Percentiles rank a stretch among this genome's conserved stretches.
These are phyloP conservation scores for Cervus canadensis DNA, from an alignment of 2,113 vertebrate species.

Conservation along the genomic window DNA sequence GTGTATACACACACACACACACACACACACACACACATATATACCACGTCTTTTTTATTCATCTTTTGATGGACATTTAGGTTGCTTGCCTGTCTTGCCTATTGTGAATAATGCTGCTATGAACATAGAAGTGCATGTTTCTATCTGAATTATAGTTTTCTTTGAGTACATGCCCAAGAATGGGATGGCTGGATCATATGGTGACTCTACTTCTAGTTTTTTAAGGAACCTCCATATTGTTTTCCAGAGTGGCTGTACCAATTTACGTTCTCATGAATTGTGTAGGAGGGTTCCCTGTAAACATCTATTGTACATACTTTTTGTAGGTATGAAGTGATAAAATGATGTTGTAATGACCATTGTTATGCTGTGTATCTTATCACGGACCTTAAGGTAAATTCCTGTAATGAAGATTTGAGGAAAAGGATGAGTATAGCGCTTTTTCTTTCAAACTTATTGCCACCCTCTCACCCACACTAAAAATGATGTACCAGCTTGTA, in stretches of 20 bases:
- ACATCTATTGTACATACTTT: background rate
- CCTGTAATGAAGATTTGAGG: background rate
- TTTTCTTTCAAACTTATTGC: background rate
- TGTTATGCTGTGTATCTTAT: background rate
- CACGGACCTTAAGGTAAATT: background rate
- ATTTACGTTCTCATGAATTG: background rate
- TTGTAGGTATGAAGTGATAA: background rate
- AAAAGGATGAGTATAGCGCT: background rate
- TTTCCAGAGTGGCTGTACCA: background rate
- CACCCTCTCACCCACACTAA: background rate
- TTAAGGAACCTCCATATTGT: background rate
- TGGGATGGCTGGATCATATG: background rate
- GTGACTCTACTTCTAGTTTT: background rate
- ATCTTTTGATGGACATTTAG: background rate
- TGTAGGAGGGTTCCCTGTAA: background rate
- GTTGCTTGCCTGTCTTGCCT: background rate
- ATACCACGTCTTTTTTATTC: background rate
- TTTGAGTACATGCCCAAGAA: background rate
- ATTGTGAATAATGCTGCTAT: background rate
- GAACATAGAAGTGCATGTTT: background rate
- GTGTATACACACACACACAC: background rate
- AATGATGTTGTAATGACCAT: background rate
- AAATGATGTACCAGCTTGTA: background rate
- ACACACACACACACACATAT: accelerated
- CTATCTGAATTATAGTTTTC: background rate